Conservation (phyloP, 2,113 vertebrate genomes). For the Myiagra hebetior region DNA sequence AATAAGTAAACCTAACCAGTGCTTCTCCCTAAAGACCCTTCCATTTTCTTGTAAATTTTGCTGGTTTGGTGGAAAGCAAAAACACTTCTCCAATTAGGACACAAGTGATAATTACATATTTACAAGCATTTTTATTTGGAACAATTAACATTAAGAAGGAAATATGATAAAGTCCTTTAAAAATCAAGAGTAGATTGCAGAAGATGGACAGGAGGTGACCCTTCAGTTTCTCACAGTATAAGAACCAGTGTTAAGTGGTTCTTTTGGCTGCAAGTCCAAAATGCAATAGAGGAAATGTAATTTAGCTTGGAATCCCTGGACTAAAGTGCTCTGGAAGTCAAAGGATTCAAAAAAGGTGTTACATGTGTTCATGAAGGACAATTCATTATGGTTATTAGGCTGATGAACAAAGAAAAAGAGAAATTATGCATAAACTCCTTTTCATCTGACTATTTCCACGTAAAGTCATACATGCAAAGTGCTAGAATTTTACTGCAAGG, state of each 20-base stretch:
- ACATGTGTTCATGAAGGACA: not conserved
- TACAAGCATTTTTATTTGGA: not conserved
- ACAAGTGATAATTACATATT: not conserved
- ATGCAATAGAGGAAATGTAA: not conserved
- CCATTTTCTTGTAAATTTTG: not conserved
- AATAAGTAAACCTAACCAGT: not conserved
- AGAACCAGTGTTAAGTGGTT: not conserved
- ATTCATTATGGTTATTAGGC: not conserved
- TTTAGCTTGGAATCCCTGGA: not conserved
- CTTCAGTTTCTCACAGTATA: not conserved
- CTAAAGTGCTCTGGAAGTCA: not conserved
- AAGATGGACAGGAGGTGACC: not conserved
- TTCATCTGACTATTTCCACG: not conserved
- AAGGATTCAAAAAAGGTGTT: not conserved
- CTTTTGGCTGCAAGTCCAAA: not conserved
- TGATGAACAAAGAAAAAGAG: not conserved
- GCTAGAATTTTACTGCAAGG: not conserved
- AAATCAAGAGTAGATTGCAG: not conserved
- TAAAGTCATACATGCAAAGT: not conserved
- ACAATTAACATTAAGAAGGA: not conserved
- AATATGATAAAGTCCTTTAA: not conserved
- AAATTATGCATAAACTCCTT: not conserved
- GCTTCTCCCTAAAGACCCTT: not conserved
- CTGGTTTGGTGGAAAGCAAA: not conserved
- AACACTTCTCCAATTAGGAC: not conserved